phyloP scores from a whole-genome alignment of 2,888 invertebrate genomes.

The Eretmocerus hayati region DNA sequence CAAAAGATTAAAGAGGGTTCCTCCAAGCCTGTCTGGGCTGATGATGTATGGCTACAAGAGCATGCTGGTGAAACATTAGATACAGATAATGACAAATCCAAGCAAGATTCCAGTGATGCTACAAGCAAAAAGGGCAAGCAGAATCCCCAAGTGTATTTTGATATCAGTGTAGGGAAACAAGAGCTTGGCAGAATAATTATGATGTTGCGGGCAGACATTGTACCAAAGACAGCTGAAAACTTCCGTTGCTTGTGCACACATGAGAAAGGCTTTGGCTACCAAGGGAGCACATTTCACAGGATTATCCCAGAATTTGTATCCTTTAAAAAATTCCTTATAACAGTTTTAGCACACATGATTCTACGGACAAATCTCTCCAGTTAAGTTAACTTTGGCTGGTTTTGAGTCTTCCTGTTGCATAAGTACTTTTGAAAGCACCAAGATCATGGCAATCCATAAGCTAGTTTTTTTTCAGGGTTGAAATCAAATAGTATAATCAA shows the following conservation, averaged over 20 bases:
- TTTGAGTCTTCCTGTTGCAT: no score
- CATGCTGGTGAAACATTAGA: slow-evolving; percentile 87
- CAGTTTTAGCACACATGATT: no score
- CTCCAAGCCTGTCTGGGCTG: slow-evolving; percentile 93
- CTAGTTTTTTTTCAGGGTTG: no score
- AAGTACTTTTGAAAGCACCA: no score
- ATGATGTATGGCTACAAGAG: slow-evolving; percentile 96
- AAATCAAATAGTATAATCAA: no score
- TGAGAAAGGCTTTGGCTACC: slow-evolving; percentile 94
- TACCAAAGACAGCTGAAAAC: slow-evolving; percentile 92
- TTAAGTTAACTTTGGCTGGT: no score
- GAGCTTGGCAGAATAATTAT: slow-evolving; percentile 86
- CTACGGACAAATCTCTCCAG: no score
- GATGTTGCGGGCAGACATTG: slow-evolving; percentile 85
- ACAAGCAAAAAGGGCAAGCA: slow-evolving; percentile 49
- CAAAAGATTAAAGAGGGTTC: slow-evolving; percentile 94
- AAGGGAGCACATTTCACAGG: slow-evolving; percentile 83
- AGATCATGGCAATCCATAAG: no score
- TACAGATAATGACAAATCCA: slow-evolving; percentile 46
- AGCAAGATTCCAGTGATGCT: slow-evolving; percentile 33
- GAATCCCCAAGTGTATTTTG: slow-evolving; percentile 93
- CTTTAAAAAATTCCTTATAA: slow-evolving; percentile 43
- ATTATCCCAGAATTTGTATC: slow-evolving; percentile 98
- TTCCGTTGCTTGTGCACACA: slow-evolving; percentile 89
- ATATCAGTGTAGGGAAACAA: slow-evolving; percentile 84